Evolutionary conservation across 2,113 vertebrate species (phyloP).

Genomic region (Melanotaenia duboulayi): DNA sequence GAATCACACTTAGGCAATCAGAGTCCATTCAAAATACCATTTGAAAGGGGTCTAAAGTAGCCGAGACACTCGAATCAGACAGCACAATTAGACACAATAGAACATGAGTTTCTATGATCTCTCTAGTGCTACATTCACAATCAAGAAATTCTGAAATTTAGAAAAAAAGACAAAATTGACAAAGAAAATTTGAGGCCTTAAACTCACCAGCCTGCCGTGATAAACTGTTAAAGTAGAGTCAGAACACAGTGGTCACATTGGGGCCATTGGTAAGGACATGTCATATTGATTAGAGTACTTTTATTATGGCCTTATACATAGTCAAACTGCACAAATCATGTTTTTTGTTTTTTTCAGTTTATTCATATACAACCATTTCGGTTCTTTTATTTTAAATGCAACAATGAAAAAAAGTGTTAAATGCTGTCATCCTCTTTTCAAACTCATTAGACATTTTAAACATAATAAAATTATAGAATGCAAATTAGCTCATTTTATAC

Average conservation of each 20-base stretch:
- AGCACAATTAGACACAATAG: constrained; percentile 4
- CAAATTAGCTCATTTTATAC: too few species aligned
- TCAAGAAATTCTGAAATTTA: constrained; percentile 5
- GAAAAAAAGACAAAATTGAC: constrained; percentile 8
- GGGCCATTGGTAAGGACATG: not conserved
- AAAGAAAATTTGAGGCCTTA: not conserved
- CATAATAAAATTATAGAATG: too few species aligned
- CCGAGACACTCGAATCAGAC: not conserved
- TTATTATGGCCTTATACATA: constrained; percentile 16
- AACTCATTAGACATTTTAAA: too few species aligned
- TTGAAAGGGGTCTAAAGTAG: constrained; percentile 5
- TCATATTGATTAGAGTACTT: constrained; percentile 30
- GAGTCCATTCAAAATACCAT: constrained; percentile 36
- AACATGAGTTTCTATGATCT: constrained; percentile 13
- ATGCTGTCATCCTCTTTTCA: too few species aligned
- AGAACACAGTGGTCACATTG: constrained; percentile 17
- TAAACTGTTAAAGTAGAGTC: not conserved
- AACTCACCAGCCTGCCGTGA: not conserved
- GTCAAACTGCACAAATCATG: constrained; percentile 19
- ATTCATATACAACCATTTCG: not conserved
- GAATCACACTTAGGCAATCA: constrained; percentile 41
- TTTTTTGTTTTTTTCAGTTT: constrained; percentile 12
- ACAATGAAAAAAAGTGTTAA: not conserved
- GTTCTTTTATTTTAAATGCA: constrained; percentile 9
- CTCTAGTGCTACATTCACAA: not conserved